Evolutionary conservation across 2,797 vertebrate species (phyloP).

Genomic region (Intellagama lesueurii): DNA sequence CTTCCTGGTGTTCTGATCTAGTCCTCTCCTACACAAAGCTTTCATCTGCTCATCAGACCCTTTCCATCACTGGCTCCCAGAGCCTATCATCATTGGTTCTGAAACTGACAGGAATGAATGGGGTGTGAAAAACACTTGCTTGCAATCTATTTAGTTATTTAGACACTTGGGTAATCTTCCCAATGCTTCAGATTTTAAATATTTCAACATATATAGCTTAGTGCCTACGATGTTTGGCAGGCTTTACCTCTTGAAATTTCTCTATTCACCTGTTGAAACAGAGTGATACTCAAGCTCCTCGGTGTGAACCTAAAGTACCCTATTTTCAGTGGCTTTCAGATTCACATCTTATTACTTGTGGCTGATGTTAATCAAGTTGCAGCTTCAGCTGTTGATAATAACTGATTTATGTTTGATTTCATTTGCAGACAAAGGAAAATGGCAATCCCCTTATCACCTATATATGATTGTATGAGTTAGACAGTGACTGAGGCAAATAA

Average conservation of each 20-base stretch:
- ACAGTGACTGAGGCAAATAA: neutral
- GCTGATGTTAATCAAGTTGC: neutral
- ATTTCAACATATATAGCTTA: neutral
- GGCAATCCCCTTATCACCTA: slow-evolving; percentile 26
- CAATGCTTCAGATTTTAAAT: neutral
- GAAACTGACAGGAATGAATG: neutral
- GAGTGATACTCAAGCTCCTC: neutral
- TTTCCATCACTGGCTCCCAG: neutral
- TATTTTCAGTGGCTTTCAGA: neutral
- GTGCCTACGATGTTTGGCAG: neutral
- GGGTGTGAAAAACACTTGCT: neutral
- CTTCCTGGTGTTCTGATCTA: neutral
- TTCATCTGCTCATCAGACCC: neutral
- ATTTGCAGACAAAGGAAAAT: slow-evolving; percentile 25
- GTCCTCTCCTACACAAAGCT: neutral
- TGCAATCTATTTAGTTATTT: slow-evolving; percentile 20
- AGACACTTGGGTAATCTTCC: neutral
- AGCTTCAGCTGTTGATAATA: neutral
- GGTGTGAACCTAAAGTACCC: neutral
- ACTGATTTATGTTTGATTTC: neutral
- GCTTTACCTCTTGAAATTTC: neutral
- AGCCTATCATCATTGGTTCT: neutral
- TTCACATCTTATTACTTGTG: neutral
- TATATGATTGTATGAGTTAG: neutral
- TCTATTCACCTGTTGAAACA: neutral